Evolutionary conservation across 1,140 invertebrate species (phyloP).

Genomic region (Reticulitermes speratus): DNA sequence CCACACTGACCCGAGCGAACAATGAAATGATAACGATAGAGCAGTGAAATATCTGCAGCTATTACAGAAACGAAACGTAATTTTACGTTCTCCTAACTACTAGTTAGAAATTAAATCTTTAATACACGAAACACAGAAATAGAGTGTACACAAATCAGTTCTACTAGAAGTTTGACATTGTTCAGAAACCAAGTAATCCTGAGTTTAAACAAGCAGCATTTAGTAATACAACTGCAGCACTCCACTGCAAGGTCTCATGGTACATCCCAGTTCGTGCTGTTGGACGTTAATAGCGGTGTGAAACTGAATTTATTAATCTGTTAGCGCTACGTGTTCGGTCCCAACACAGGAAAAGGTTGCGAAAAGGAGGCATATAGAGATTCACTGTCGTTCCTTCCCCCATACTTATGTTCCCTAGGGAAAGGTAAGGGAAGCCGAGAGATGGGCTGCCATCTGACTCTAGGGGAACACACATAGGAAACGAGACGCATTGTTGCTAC

Average conservation of each 20-base stretch:
- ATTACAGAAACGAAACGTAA: too few relatives aligned
- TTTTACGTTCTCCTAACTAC: too few relatives aligned
- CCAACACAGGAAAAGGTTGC: not conserved
- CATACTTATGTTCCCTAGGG: not conserved
- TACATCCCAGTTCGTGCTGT: not conserved
- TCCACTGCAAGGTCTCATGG: not conserved
- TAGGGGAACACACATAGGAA: too few relatives aligned
- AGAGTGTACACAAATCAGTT: too few relatives aligned
- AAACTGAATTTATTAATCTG: slow-evolving; percentile 15
- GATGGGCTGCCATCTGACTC: not conserved
- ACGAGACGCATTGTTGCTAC: not conserved
- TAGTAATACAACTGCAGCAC: not conserved
- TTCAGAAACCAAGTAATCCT: too few relatives aligned
- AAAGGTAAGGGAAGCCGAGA: not conserved
- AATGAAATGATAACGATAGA: too few relatives aligned
- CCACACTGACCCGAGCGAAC: too few relatives aligned
- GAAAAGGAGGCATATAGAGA: not conserved
- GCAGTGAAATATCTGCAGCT: too few relatives aligned
- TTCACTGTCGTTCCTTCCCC: not conserved
- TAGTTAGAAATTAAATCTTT: too few relatives aligned
- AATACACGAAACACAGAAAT: too few relatives aligned
- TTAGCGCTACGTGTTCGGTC: not conserved
- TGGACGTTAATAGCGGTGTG: not conserved
- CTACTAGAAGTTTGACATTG: too few relatives aligned
- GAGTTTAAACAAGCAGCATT: too few relatives aligned